Evolutionary conservation across 2,797 vertebrate species (phyloP).

Genomic region (Diplodus sargus): DNA sequence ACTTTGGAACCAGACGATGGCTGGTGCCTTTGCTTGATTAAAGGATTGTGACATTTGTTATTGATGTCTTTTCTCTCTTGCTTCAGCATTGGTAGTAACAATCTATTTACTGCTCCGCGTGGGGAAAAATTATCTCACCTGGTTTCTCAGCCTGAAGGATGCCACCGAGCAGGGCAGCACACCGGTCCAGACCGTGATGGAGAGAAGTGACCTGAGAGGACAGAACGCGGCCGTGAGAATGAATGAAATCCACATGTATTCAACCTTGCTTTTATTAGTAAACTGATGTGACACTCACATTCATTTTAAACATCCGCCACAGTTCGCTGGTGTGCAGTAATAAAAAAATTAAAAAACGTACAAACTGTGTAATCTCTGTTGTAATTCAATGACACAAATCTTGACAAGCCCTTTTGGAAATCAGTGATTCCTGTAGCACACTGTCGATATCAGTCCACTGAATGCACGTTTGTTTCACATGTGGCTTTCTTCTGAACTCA

Average conservation of each 20-base stretch:
- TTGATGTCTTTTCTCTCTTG: background rate
- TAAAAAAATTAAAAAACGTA: too few relatives aligned
- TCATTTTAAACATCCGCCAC: too few relatives aligned
- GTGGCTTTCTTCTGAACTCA: background rate
- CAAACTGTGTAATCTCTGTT: too few relatives aligned
- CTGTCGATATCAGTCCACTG: background rate
- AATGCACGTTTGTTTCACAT: background rate
- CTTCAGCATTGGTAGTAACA: background rate
- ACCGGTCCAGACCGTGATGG: conserved; percentile 88
- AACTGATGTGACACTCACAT: too few relatives aligned
- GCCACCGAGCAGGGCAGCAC: conserved; percentile 88
- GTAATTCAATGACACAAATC: too few relatives aligned
- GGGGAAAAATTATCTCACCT: conserved; percentile 73
- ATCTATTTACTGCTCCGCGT: background rate
- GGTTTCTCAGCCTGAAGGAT: conserved; percentile 87
- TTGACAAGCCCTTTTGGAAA: too few relatives aligned
- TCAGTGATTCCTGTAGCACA: background rate
- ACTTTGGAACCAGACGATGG: background rate
- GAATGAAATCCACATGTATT: too few relatives aligned
- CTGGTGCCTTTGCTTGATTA: too few relatives aligned
- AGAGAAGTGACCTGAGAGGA: conserved; percentile 82
- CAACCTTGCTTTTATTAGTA: too few relatives aligned
- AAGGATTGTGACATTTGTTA: background rate
- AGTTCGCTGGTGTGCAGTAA: too few relatives aligned
- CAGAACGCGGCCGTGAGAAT: background rate